Evolutionary conservation across 2,888 invertebrate genomes (phyloP).

Genomic region (Laspeyria flexula): DNA sequence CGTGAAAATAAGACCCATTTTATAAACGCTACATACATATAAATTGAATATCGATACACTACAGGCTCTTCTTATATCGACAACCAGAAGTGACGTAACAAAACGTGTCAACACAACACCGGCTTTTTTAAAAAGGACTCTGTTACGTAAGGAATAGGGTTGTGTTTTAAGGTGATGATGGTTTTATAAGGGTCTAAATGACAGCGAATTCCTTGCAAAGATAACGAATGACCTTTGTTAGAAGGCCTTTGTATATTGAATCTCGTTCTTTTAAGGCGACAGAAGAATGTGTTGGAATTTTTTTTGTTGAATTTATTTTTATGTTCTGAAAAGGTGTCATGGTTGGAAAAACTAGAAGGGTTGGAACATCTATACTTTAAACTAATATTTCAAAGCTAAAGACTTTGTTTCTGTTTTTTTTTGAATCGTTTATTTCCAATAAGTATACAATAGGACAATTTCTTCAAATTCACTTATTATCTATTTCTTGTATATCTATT

Average conservation of each 20-base stretch:
- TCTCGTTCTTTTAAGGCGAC: slow-evolving; percentile 30
- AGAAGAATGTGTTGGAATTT: slow-evolving; percentile 18
- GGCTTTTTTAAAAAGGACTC: slow-evolving; percentile 4
- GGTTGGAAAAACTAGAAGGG: not conserved
- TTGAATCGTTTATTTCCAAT: too few species aligned
- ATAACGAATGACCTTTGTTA: slow-evolving; percentile 40
- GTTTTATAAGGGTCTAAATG: slow-evolving; percentile 14
- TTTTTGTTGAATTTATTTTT: slow-evolving; percentile 7
- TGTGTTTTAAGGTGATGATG: slow-evolving; percentile 1
- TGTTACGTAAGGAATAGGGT: not conserved
- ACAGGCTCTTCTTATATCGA: slow-evolving; percentile 5
- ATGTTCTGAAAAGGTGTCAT: not conserved
- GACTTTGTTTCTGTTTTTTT: too few species aligned
- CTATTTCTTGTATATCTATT: too few species aligned
- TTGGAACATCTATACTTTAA: too few species aligned
- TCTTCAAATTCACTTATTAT: too few species aligned
- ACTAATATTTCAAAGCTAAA: too few species aligned
- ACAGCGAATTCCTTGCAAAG: slow-evolving; percentile 10
- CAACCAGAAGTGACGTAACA: slow-evolving; percentile 1
- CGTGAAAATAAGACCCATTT: not conserved
- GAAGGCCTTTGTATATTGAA: slow-evolving; percentile 36
- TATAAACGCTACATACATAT: slow-evolving; percentile 15
- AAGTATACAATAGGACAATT: too few species aligned
- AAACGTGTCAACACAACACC: not conserved
- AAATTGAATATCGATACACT: slow-evolving; percentile 35